Conservation (phyloP, 1,140 invertebrate genomes). For the Orius laevigatus region DNA sequence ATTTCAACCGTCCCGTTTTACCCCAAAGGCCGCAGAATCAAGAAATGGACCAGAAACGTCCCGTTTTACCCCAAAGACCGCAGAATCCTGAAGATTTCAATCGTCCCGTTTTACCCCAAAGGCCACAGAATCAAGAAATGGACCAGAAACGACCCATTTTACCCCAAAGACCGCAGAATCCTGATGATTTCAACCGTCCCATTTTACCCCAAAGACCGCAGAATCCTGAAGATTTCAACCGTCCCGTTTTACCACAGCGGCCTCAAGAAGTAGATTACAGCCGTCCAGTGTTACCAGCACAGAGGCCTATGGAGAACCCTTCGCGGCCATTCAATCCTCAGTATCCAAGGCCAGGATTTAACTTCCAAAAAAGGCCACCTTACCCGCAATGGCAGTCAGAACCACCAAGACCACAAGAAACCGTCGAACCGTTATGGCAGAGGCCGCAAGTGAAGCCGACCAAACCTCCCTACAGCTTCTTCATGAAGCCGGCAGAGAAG, state of each 20-base stretch:
- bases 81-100: too few relatives aligned
- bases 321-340: too few relatives aligned
- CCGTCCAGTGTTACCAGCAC: too few relatives aligned
- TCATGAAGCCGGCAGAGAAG: too few relatives aligned
- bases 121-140: conserved; percentile 6
- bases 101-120: not conserved
- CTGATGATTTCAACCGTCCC: not conserved
- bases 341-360: too few relatives aligned
- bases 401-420: too few relatives aligned
- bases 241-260: not conserved
- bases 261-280: not conserved
- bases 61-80: not conserved
- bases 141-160: not conserved
- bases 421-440: not conserved
- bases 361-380: too few relatives aligned
- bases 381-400: too few relatives aligned
- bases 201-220: not conserved
- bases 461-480: not conserved
- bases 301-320: not conserved
- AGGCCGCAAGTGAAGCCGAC: not conserved
- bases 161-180: not conserved
- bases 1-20: not conserved
- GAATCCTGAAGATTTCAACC: not conserved
- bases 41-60: not conserved
- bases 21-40: not conserved